These are phyloP conservation scores for Zaprionus obscuricornis DNA, from an alignment of 2,888 invertebrate species.

Conservation along the genomic window DNA sequence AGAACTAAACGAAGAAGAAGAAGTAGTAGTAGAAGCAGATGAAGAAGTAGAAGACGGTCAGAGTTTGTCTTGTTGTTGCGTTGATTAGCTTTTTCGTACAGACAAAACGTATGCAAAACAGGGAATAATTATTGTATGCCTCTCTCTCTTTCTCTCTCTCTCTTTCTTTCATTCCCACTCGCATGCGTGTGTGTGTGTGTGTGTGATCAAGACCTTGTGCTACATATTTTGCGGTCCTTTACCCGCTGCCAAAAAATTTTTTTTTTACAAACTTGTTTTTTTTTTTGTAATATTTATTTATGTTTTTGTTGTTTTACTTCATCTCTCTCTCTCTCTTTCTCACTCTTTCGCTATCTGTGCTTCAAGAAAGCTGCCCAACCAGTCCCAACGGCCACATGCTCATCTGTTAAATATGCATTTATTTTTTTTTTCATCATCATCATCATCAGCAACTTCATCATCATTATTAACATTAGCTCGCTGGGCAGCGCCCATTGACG, in stretches of 20 bases:
- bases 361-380: conserved; percentile 69
- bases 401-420: conserved; percentile 71
- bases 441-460: background rate
- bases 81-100: too few species aligned
- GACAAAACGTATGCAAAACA: too few species aligned
- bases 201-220: conserved; percentile 64
- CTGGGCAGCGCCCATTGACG: conserved; percentile 19
- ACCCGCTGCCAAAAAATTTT: conserved; percentile 56
- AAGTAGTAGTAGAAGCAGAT: too few species aligned
- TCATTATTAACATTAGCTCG: background rate
- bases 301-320: conserved; percentile 22
- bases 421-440: conserved; percentile 55
- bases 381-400: conserved; percentile 56
- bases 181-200: background rate
- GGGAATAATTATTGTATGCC: too few species aligned
- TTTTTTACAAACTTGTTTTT: conserved; percentile 67
- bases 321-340: conserved; percentile 3
- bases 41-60: too few species aligned
- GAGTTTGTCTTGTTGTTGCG: too few species aligned
- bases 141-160: too few species aligned
- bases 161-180: too few species aligned
- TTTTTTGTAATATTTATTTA: conserved; percentile 40
- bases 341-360: background rate
- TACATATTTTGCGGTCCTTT: conserved; percentile 73
- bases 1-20: too few species aligned